Evolutionary conservation across 2,888 invertebrate species (phyloP).

Genomic region (Anticlea derivata): DNA sequence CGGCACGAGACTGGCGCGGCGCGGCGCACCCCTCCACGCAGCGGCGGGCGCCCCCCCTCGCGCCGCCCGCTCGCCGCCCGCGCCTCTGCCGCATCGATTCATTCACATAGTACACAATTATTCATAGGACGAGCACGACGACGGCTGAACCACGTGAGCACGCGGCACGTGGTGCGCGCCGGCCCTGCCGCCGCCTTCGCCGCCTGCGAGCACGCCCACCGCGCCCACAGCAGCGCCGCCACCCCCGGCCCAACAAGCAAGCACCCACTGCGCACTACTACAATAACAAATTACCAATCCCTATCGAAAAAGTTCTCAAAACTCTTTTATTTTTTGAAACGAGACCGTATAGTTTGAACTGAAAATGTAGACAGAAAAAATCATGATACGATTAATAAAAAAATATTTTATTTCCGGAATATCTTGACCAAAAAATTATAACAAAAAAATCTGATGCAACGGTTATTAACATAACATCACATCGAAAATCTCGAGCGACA

Average conservation of each 20-base stretch:
- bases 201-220: constrained; percentile 34
- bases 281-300: neutral
- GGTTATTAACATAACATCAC: constrained; percentile 5
- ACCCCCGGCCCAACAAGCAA: neutral
- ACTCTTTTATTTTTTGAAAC: too few species aligned
- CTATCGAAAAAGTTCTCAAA: neutral
- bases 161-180: constrained; percentile 75
- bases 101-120: constrained; percentile 82
- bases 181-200: constrained; percentile 38
- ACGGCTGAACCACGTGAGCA: constrained; percentile 76
- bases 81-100: constrained; percentile 79
- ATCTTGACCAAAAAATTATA: too few species aligned
- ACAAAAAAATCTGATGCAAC: constrained; percentile 16
- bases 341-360: neutral
- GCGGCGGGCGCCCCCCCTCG: constrained; percentile 58
- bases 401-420: too few species aligned
- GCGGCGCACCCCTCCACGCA: constrained; percentile 75
- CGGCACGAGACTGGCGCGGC: constrained; percentile 87
- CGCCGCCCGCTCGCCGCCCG: constrained; percentile 59
- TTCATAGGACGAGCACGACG: constrained; percentile 79
- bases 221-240: constrained; percentile 39
- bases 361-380: neutral
- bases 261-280: constrained; percentile 4
- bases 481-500: constrained; percentile 5
- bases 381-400: too few species aligned